These are phyloP conservation scores for Mandrillus leucophaeus DNA, from an alignment of 2,113 vertebrate species.

Conservation along the genomic window DNA sequence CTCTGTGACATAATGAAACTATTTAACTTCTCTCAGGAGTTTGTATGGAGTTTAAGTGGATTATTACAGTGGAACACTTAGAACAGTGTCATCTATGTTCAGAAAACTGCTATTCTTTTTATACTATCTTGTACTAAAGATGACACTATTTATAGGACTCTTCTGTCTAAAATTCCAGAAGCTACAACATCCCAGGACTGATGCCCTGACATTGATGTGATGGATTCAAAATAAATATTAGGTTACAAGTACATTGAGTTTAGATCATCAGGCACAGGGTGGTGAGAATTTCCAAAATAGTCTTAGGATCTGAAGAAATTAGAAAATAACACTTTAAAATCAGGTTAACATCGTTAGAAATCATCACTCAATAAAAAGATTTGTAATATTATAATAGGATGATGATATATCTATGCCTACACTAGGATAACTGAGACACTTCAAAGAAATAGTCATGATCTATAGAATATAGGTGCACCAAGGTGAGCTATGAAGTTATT, in stretches of 20 bases:
- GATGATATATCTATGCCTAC: background rate
- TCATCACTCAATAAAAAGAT: background rate
- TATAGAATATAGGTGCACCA: background rate
- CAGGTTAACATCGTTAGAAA: background rate
- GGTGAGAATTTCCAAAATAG: background rate
- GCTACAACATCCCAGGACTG: background rate
- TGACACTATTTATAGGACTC: background rate
- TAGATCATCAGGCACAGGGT: background rate
- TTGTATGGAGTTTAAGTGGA: background rate
- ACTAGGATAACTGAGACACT: background rate
- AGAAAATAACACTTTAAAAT: background rate
- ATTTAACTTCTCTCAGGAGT: background rate
- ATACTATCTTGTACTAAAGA: background rate
- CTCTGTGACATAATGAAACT: background rate
- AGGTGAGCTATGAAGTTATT: background rate
- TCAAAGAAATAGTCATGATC: background rate
- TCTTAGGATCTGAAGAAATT: background rate
- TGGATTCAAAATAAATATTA: background rate
- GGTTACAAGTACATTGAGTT: background rate
- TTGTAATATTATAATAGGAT: background rate
- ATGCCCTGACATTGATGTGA: background rate
- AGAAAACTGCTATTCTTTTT: background rate
- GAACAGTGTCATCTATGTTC: background rate
- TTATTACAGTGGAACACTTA: background rate
- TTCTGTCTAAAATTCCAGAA: background rate